These are phyloP conservation scores for Aphidoletes aphidimyza DNA, from an alignment of 2,888 invertebrate species.

Conservation along the genomic window DNA sequence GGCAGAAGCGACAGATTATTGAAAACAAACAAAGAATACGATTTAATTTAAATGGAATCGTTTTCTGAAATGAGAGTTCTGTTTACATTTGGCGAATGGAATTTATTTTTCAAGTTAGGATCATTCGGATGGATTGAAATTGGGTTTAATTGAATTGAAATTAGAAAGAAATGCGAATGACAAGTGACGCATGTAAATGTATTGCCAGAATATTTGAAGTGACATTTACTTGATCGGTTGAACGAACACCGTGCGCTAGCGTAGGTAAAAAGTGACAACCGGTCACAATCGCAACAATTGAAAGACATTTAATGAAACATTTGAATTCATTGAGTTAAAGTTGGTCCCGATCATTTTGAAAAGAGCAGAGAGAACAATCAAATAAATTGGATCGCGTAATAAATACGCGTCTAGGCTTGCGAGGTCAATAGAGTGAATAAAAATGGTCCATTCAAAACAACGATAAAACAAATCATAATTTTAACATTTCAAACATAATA, in stretches of 20 bases:
- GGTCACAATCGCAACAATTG: not conserved
- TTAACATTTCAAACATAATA: not conserved
- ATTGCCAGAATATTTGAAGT: too few relatives aligned
- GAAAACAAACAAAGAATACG: too few relatives aligned
- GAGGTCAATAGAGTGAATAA: not conserved
- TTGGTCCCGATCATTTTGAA: not conserved
- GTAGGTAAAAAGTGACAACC: too few relatives aligned
- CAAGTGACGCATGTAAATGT: too few relatives aligned
- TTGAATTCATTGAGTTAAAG: not conserved
- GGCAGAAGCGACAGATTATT: too few relatives aligned
- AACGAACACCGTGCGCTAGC: too few relatives aligned
- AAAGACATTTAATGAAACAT: not conserved
- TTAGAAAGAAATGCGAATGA: too few relatives aligned
- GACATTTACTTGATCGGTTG: too few relatives aligned
- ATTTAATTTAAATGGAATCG: not conserved
- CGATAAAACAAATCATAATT: not conserved
- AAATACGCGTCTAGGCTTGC: not conserved
- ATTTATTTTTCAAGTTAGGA: too few relatives aligned
- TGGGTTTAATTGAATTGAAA: too few relatives aligned
- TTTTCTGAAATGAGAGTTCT: not conserved
- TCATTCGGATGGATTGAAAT: too few relatives aligned
- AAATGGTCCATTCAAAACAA: not conserved
- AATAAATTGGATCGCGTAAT: conserved; percentile 3
- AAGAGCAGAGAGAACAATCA: not conserved
- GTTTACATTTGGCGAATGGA: not conserved